These are phyloP conservation scores for Melipona bicolor DNA, from an alignment of 2,888 invertebrate species.

Conservation along the genomic window DNA sequence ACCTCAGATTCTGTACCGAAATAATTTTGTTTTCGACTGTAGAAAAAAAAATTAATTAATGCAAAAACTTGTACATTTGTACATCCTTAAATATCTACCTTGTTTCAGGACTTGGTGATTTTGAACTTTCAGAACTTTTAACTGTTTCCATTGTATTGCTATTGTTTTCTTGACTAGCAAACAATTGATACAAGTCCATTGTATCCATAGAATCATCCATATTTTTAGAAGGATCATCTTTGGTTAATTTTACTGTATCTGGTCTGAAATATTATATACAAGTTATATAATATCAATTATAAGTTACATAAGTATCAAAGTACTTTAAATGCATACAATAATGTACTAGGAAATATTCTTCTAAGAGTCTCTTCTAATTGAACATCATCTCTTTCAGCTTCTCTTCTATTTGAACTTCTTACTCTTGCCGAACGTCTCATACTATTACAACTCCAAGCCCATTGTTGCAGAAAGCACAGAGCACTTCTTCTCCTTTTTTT, in stretches of 20 bases:
- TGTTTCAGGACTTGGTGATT: constrained; percentile 77
- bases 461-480: constrained; percentile 89
- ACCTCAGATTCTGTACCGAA: constrained; percentile 89
- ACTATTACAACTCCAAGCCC: constrained; percentile 90
- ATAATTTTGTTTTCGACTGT: constrained; percentile 83
- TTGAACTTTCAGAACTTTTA: constrained; percentile 79
- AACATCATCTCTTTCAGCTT: constrained; percentile 87
- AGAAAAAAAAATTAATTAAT: constrained; percentile 13
- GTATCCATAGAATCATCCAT: constrained; percentile 87
- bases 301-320: constrained; percentile 30
- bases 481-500: constrained; percentile 90
- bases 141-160: constrained; percentile 70
- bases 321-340: constrained; percentile 82
- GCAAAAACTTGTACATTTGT: neutral
- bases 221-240: constrained; percentile 82
- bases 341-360: constrained; percentile 87
- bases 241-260: constrained; percentile 82
- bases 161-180: constrained; percentile 84
- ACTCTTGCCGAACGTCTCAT: constrained; percentile 84
- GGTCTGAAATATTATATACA: constrained; percentile 75
- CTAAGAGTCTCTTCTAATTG: constrained; percentile 88
- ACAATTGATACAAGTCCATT: constrained; percentile 87
- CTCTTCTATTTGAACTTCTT: constrained; percentile 85
- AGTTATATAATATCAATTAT: constrained; percentile 33
- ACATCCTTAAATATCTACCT: constrained; percentile 56